Base-by-base conservation (phyloP, 1,140 invertebrate genomes). In the Bombus huntii region DNA sequence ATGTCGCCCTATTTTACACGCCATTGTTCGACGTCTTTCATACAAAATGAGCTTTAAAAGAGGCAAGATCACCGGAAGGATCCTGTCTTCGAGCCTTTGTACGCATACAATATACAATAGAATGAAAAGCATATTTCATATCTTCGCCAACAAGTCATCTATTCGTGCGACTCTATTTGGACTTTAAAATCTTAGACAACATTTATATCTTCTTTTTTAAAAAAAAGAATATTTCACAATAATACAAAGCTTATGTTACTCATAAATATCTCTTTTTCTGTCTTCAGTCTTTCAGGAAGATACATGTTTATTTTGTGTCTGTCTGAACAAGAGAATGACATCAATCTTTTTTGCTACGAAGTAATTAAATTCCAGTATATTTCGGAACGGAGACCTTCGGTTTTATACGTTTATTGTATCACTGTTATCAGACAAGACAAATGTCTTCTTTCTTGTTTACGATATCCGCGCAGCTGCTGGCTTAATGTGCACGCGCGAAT, bases 1-100 rank as follows among this genome's bases (percentile, higher is more conserved):
- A 74, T 81, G 68, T 80, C 59, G 53, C 31, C 8, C 28, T 31
- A 73, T 28, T 76, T 86, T 62, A 47, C 53, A 57, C 28, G 53
- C 62, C 68, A 83, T 89, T 86, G 37, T 81, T 42, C 70, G 10
- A 39, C 70, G 42, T 57, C 71, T 80, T 74, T 83, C 18, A 57
- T 78, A 68, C 62, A 72, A 83, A 42, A 70, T 71, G 37, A 73
- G 4, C 66, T 44, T 70, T 44, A 72, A 31, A 31, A 47, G 72
- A 73, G 15, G 9, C 42, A 65, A 80, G 25, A 44, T 72, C n/a
- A 10, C 42, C 13, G 44, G 31, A 59, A 42, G 47, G 44, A 66
- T 68, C n/a, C n/a, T 18, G 68, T 59, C 34, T 47, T 34, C 62
- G 66, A 6, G 44, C n/a, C 28, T 77, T 75, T 83, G 44, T 77